Base-by-base conservation (phyloP, 2,113 vertebrate genomes). In the Vicugna pacos region DNA sequence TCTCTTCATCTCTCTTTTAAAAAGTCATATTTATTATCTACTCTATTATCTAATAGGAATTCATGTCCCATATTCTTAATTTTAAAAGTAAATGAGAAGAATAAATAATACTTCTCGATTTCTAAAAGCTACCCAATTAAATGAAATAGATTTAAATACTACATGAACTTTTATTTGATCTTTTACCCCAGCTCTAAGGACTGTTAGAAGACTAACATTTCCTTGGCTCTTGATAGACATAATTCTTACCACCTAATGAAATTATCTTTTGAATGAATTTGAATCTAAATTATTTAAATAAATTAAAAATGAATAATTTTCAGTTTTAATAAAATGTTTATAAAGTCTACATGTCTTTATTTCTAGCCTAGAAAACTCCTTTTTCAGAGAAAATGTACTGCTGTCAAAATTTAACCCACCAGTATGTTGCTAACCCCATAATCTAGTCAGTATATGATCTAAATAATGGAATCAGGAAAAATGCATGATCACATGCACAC, bases 211-310 rank as follows among this genome's bases (percentile, higher is more conserved):
- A 82, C 22, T 89, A 28, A 89, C 50, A 64, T 90, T 84, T 69
- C 46, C 35, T 92, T 56, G 89, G 46, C 67, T 54, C 48, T 82
- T 6, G 8, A 90, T 85, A 95, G 48, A 58, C 8, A n/a, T n/a
- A 65, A 73, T 62, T 77, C 32, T 94, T 67, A 81, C 20, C 67
- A 35, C 30, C 32, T 79, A 26, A 69, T 62, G 38, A 56, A 60
- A 67, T 35, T 72, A 48, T 54, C 38, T 76, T n/a, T 22, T 65
- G 48, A 92, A 76, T 69, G 38, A 56, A 3, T 75, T 62, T 80
- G 52, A 80, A 80, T 80, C n/a, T 58, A 56, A 95, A 73, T 72
- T 72, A 73, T 73, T 86, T 90, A 87, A 94, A 87, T 72, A 95
- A 89, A 79, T 75, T n/a, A 70, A 89, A 67, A 5, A 24, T 32